These are phyloP conservation scores for Byasa hedistus DNA, from an alignment of 2,888 invertebrate species.

Conservation along the genomic window DNA sequence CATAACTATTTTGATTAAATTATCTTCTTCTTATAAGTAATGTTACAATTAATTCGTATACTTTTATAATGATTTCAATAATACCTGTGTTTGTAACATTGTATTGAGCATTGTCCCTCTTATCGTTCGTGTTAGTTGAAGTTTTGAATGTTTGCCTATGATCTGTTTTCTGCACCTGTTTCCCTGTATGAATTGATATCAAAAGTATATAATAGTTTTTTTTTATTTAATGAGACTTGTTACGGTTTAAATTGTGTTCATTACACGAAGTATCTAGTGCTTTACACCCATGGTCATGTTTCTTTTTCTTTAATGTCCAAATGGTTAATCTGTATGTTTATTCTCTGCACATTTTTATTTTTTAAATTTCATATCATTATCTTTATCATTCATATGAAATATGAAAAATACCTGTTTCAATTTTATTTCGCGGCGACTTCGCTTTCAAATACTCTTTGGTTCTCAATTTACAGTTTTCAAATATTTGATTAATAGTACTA, in stretches of 20 bases:
- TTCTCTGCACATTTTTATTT: too few species aligned
- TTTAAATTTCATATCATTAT: background rate
- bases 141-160: background rate
- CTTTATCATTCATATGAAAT: background rate
- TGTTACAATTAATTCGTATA: too few species aligned
- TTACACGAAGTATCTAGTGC: too few species aligned
- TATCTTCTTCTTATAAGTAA: too few species aligned
- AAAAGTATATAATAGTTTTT: background rate
- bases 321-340: background rate
- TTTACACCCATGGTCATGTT: too few species aligned
- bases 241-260: too few species aligned
- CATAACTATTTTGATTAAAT: too few species aligned
- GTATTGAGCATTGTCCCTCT: slow-evolving; percentile 1
- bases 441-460: slow-evolving; percentile 15
- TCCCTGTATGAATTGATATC: background rate
- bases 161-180: background rate
- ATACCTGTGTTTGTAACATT: slow-evolving; percentile 11
- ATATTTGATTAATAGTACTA: slow-evolving; percentile 15
- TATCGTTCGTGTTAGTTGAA: slow-evolving; percentile 1
- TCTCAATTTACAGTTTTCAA: slow-evolving; percentile 20
- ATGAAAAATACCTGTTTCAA: slow-evolving; percentile 5
- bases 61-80: too few species aligned
- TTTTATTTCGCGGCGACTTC: slow-evolving; percentile 4
- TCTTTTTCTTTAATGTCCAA: too few species aligned
- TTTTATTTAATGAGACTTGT: background rate